These are phyloP conservation scores for Leptopilina clavipes DNA, from an alignment of 1,140 invertebrate species.

Conservation along the genomic window DNA sequence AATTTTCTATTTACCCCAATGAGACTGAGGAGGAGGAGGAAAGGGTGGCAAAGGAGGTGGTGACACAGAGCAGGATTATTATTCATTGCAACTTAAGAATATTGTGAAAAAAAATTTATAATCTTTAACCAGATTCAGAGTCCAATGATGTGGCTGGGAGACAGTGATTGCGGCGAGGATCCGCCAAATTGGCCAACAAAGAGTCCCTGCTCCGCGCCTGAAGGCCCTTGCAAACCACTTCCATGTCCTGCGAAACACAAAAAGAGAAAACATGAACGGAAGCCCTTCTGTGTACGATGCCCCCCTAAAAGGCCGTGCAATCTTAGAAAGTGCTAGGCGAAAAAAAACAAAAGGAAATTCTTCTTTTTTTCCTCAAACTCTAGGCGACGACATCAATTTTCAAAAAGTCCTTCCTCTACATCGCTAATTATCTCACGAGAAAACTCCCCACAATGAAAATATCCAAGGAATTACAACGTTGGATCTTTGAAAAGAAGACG, in stretches of 20 bases:
- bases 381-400: conserved; percentile 33
- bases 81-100: background rate
- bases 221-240: conserved; percentile 58
- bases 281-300: conserved; percentile 66
- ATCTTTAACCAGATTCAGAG: conserved; percentile 34
- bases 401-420: background rate
- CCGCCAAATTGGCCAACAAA: conserved; percentile 50
- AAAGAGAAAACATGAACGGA: conserved; percentile 58
- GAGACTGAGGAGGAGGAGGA: background rate
- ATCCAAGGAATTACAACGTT: background rate
- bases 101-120: background rate
- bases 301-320: conserved; percentile 64
- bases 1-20: conserved; percentile 29
- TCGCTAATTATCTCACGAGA: background rate
- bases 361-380: conserved; percentile 42
- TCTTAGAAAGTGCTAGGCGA: conserved; percentile 54
- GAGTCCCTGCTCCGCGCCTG: conserved; percentile 60
- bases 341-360: conserved; percentile 27
- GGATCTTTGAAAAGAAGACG: background rate
- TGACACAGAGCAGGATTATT: background rate
- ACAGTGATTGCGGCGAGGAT: conserved; percentile 60
- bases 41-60: background rate
- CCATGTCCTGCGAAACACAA: conserved; percentile 58
- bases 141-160: conserved; percentile 53
- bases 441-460: background rate